Evolutionary conservation across 2,888 invertebrate genomes (phyloP).

Genomic region (Stratiomys singularior): DNA sequence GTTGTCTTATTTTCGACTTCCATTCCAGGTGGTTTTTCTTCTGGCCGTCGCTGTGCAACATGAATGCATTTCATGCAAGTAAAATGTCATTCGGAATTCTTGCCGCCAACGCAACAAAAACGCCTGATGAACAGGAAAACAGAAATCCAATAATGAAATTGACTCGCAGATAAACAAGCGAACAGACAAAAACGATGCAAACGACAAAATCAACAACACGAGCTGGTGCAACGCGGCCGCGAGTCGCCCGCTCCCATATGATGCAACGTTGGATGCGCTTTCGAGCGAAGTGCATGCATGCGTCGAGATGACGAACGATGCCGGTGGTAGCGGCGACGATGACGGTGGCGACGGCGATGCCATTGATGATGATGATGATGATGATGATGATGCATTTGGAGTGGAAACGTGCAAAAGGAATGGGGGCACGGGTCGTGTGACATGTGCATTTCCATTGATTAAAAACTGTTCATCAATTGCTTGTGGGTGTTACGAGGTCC

Average conservation of each 20-base stretch:
- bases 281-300: not conserved
- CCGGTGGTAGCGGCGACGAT: not conserved
- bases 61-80: not conserved
- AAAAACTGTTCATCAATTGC: constrained; percentile 42
- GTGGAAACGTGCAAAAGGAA: constrained; percentile 40
- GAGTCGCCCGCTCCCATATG: not conserved
- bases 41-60: not conserved
- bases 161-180: constrained; percentile 27
- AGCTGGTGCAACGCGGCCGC: not conserved
- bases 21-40: no score
- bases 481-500: constrained; percentile 44
- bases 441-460: constrained; percentile 52
- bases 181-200: not conserved
- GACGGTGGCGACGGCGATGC: not conserved
- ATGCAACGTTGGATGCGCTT: not conserved
- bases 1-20: constrained; percentile 25
- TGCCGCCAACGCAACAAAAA: constrained; percentile 39
- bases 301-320: constrained; percentile 15
- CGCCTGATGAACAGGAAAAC: constrained; percentile 41
- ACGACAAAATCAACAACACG: not conserved
- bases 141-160: constrained; percentile 42
- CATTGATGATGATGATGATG: not conserved
- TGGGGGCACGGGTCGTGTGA: constrained; percentile 45
- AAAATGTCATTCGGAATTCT: not conserved
- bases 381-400: constrained; percentile 20